Evolutionary conservation across 1,140 invertebrate species (phyloP), one percentile per base, ranked within the genome.

Genomic region (Oryctes rhinoceros): DNA sequence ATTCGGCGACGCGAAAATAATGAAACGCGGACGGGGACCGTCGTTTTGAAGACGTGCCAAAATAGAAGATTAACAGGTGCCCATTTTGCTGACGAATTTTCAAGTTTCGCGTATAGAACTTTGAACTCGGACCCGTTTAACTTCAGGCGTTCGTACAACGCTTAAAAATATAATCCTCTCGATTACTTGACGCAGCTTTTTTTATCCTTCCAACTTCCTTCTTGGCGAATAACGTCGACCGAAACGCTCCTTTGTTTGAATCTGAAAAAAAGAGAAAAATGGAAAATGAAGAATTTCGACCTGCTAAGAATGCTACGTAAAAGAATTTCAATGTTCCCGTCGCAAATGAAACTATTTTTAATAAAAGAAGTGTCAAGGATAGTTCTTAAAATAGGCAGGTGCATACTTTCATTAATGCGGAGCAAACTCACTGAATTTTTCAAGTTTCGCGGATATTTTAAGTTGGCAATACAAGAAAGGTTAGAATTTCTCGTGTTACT

Each of bases 301-400:
- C 5, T 44, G 39, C 9, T 7, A 44, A 44, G 39, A 44, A 44
- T 44, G 39, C 39, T 44, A 44, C 39, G 39, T 10, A 7, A 10
- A 44, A 44, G 39, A 44, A 44, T 44, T 44, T 44, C 39, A 44
- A 44, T 44, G 39, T 7, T 44, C 39, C 9, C 39, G 39, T 44
- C 39, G 5, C 5, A 44, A 10, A 44, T 44, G 39, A 44, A 44
- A 10, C 5, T 44, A 44, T 44, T 44, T 44, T 44, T 44, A 62
- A 62, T 6, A 62, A 62, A 62, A 62, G 13, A 62, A 62, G 53
- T 62, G 53, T 62, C 53, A 62, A 62, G 53, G 53, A 62, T 62
- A 20, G 20, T 62, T 20, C 53, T 62, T 62, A 62, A 62, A 62
- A 62, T 62, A 62, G 5, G 20, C 4, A 20, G 20, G 53, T 20